A percentile compares a stretch with the other conserved stretches of the same genome.
These are phyloP conservation scores for Lysandra coridon DNA, from an alignment of 2,888 invertebrate genomes.

Conservation along the genomic window DNA sequence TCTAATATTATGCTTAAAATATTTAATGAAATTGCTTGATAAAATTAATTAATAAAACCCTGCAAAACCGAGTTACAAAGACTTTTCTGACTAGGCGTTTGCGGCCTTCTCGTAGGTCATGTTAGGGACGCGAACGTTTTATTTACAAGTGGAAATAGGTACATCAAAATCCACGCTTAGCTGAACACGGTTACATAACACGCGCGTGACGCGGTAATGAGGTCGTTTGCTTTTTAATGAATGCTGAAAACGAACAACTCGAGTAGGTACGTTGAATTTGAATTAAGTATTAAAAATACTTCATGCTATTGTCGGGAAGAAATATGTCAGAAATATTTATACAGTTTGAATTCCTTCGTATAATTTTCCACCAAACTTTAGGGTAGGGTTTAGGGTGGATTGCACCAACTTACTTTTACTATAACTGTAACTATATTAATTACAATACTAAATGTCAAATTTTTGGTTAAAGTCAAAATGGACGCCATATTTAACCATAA, in stretches of 20 bases:
- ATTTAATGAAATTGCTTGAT: background rate
- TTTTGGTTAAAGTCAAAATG: too few species aligned
- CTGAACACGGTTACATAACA: background rate
- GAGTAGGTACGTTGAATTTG: background rate
- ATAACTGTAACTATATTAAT: too few species aligned
- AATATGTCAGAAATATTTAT: background rate
- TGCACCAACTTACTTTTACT: too few species aligned
- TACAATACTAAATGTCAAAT: too few species aligned
- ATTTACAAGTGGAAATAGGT: background rate
- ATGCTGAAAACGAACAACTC: background rate
- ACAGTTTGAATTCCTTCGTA: too few species aligned
- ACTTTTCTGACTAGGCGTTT: background rate
- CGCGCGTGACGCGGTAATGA: background rate
- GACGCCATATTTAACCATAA: too few species aligned
- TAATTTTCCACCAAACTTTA: too few species aligned
- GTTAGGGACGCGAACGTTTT: background rate
- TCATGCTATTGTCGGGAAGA: background rate
- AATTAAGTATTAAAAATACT: too few species aligned
- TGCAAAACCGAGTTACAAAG: background rate
- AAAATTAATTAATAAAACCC: background rate
- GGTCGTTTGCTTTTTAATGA: constrained; percentile 7
- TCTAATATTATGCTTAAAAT: background rate
- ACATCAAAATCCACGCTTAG: background rate
- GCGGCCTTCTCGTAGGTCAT: constrained; percentile 7
- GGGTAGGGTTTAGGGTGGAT: too few species aligned